Percentiles rank a stretch among this genome's conserved stretches.
phyloP scores from a whole-genome alignment of 2,113 vertebrate genomes.

The Amblyopsis rosae region DNA sequence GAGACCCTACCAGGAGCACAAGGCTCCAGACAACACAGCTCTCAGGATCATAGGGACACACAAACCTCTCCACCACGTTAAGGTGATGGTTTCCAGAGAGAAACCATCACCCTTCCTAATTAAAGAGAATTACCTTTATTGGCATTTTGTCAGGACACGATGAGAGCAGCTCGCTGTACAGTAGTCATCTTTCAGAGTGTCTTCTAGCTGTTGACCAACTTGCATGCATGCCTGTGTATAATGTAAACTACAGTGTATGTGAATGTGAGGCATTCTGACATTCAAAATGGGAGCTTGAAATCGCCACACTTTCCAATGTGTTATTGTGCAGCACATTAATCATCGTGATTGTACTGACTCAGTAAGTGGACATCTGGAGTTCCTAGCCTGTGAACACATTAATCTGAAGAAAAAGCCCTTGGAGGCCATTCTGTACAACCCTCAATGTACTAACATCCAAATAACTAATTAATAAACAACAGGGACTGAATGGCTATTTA shows the following conservation, averaged over 20 bases:
- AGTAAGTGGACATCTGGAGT: not conserved
- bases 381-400: not conserved
- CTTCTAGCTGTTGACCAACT: not conserved
- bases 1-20: no score
- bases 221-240: not conserved
- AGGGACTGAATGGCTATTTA: no score
- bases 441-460: no score
- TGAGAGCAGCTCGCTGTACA: slow-evolving; percentile 19
- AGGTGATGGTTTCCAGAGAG: no score
- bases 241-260: not conserved
- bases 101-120: slow-evolving; percentile 43
- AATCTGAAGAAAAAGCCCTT: not conserved
- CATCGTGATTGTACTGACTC: not conserved
- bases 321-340: not conserved
- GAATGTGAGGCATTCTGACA: not conserved
- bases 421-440: not conserved
- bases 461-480: no score
- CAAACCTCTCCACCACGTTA: no score
- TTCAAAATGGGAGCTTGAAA: not conserved
- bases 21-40: no score
- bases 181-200: not conserved
- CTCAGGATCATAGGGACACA: no score
- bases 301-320: not conserved
- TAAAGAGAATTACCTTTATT: slow-evolving; percentile 21
- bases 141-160: slow-evolving; percentile 21